Evolutionary conservation across 2,888 invertebrate genomes (phyloP).

Genomic region (Eremobia ochroleuca): DNA sequence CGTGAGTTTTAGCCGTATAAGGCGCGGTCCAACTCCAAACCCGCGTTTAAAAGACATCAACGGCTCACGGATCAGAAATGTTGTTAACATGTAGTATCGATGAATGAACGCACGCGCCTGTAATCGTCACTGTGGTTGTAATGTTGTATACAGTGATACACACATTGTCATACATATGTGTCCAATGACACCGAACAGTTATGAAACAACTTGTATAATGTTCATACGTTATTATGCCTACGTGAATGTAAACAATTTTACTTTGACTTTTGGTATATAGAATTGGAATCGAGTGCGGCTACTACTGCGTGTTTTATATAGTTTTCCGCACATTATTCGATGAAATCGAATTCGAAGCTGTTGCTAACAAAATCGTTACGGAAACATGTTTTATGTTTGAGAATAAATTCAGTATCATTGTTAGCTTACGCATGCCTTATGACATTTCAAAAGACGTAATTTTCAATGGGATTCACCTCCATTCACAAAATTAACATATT

Average conservation of each 20-base stretch:
- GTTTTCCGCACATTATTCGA: conserved; percentile 22
- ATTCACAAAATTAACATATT: conserved; percentile 38
- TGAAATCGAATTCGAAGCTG: conserved; percentile 4
- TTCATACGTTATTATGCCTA: conserved; percentile 65
- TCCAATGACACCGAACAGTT: conserved; percentile 72
- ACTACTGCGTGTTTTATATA: conserved; percentile 18
- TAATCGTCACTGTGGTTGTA: conserved; percentile 37
- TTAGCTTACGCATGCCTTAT: conserved; percentile 1
- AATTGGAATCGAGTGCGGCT: conserved; percentile 31
- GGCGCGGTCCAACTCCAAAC: conserved; percentile 54
- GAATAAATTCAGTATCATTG: conserved; percentile 4
- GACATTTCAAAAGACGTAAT: conserved; percentile 38
- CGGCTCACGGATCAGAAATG: conserved; percentile 73
- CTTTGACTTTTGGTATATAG: conserved; percentile 50
- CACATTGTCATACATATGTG: conserved; percentile 68
- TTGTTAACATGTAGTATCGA: conserved; percentile 50
- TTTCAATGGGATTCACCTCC: conserved; percentile 33
- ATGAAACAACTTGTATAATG: conserved; percentile 69
- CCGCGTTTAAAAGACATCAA: conserved; percentile 78
- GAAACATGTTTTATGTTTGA: background rate
- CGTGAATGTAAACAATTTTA: conserved; percentile 62
- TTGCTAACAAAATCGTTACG: background rate
- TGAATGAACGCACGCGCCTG: conserved; percentile 70
- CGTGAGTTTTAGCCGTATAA: conserved; percentile 51
- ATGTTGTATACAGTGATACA: conserved; percentile 38